Base-by-base conservation (phyloP, 1,140 invertebrate genomes). In the Sarcophaga peregrina region DNA sequence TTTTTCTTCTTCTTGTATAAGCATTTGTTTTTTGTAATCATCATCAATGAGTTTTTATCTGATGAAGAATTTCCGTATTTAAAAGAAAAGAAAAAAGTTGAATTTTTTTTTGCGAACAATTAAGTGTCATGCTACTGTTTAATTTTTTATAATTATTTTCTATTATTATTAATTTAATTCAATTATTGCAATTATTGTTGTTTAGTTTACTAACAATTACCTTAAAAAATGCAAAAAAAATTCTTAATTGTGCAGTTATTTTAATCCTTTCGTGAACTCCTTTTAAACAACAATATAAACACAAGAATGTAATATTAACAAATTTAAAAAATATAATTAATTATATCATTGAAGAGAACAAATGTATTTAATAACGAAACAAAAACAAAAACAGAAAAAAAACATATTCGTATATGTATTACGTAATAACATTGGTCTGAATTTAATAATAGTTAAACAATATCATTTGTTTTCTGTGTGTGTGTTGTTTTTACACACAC, bases 101-200 rank as follows among this genome's bases (percentile, higher is more conserved):
- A 50, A 50, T 50, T 25, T 48, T 50, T 50, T 78, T 78, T 37
- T 37, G 25, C 75, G 75, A 78, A 78, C 75, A 78, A 78, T 52
- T 47, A 78, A 50, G 75, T 78, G 75, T 78, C 75, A 52, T 78
- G 15, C n/a, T 50, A 78, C 13, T 37, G 4, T 37, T 37, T 37
- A 37, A 76, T 76, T 47, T 48, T 76, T 78, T 78, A 50, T 45
- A 52, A 52, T 78, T 50, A 52, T 52, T 20, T 48, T 52, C 50
- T 25, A 52, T 78, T 20, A 25, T 78, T 25, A 50, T 48, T 78
- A 20, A 48, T 78, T 52, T 20, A 52, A 50, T 20, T 15, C n/a
- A 17, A 78, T 20, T 17, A 48, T 20, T 20, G n/a, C 20, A 25
- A 25, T 78, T 78, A 78, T 78, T 78, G 47, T 78, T 78, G 47